A percentile compares a stretch with the other conserved stretches of the same genome.
Conservation (phyloP, 2,113 vertebrate species). For the Sprattus sprattus region DNA sequence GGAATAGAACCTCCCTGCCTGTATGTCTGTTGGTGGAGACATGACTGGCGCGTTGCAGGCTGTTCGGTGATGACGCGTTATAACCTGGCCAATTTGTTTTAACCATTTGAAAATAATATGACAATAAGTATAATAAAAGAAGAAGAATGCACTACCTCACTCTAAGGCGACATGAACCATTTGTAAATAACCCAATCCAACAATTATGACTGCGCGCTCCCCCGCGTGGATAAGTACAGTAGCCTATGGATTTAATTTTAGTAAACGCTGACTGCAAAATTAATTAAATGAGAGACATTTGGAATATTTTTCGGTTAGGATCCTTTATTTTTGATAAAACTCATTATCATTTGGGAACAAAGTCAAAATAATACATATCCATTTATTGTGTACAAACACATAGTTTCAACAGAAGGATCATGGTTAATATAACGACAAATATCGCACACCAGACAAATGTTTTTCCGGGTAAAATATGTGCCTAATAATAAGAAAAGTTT, state of each 20-base stretch:
- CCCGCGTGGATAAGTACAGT: neutral
- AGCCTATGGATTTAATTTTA: neutral
- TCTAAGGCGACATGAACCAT: neutral
- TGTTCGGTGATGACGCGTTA: neutral
- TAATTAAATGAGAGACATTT: neutral
- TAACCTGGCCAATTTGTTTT: neutral
- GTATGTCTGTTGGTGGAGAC: neutral
- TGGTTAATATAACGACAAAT: neutral
- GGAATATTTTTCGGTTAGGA: neutral
- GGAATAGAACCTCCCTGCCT: neutral
- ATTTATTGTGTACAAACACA: neutral
- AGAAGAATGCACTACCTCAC: neutral
- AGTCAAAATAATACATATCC: neutral
- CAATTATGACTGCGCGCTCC: neutral
- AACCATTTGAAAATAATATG: neutral
- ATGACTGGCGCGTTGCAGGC: neutral
- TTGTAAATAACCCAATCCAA: neutral
- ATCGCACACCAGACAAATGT: neutral
- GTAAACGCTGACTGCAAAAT: neutral
- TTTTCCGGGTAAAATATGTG: neutral
- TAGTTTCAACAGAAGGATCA: neutral
- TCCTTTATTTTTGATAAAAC: constrained; percentile 1
- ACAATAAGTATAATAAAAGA: neutral
- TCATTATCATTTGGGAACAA: neutral
- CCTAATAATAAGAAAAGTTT: neutral